phyloP scores from a whole-genome alignment of 2,888 invertebrate species.

The Stegophylla sp. region DNA sequence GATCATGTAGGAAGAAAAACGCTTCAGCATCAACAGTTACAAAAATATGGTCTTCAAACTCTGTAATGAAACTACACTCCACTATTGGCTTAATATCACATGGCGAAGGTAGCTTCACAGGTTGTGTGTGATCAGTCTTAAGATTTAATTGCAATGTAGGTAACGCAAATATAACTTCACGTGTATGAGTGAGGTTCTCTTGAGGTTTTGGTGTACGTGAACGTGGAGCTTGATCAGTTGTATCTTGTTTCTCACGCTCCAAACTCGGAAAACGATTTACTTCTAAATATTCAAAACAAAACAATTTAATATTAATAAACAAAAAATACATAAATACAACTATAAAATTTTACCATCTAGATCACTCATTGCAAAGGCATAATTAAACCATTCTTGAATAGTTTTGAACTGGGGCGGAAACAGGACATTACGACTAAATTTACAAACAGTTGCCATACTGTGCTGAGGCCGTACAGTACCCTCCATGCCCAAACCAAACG shows the following conservation, averaged over 20 bases:
- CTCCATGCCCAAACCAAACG: slow-evolving; percentile 83
- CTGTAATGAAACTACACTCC: slow-evolving; percentile 95
- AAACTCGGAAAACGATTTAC: slow-evolving; percentile 90
- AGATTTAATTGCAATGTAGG: slow-evolving; percentile 91
- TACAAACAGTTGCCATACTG: slow-evolving; percentile 93
- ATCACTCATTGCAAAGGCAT: slow-evolving; percentile 93
- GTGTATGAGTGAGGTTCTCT: slow-evolving; percentile 77
- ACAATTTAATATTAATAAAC: neutral
- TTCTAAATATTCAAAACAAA: slow-evolving; percentile 67
- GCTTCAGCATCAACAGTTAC: slow-evolving; percentile 98
- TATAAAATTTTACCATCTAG: slow-evolving; percentile 77
- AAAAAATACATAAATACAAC: neutral
- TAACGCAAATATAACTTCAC: slow-evolving; percentile 95
- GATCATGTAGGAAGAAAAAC: slow-evolving; percentile 95
- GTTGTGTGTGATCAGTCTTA: slow-evolving; percentile 90
- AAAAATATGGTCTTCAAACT: slow-evolving; percentile 98
- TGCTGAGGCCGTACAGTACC: slow-evolving; percentile 73
- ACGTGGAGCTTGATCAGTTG: slow-evolving; percentile 66
- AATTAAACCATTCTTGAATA: slow-evolving; percentile 94
- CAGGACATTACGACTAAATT: slow-evolving; percentile 86
- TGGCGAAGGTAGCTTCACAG: slow-evolving; percentile 74
- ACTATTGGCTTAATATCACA: slow-evolving; percentile 78
- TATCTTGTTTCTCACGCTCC: slow-evolving; percentile 73
- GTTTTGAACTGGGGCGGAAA: slow-evolving; percentile 96
- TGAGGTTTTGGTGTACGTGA: slow-evolving; percentile 69